Evolutionary conservation across 2,888 invertebrate species (phyloP).

Genomic region (Tetragonisca angustula): DNA sequence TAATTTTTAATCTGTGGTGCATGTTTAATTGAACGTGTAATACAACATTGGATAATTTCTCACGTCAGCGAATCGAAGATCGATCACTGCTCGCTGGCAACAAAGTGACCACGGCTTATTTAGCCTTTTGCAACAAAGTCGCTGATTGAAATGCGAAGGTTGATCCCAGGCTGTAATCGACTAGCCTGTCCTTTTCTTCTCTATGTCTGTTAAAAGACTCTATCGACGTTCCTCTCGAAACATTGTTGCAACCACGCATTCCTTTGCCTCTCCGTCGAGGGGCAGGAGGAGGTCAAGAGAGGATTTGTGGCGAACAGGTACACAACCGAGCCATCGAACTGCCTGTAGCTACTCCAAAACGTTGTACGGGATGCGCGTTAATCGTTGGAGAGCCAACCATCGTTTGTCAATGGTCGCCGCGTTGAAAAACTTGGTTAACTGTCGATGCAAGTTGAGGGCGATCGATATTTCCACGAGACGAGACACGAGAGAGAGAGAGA

Average conservation of each 20-base stretch:
- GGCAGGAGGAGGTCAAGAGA: neutral
- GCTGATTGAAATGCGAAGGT: constrained; percentile 45
- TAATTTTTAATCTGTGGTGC: no score
- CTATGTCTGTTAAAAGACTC: constrained; percentile 4
- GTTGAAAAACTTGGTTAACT: constrained; percentile 7
- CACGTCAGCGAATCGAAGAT: neutral
- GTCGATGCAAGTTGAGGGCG: neutral
- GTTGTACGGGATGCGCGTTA: neutral
- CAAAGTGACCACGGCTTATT: neutral
- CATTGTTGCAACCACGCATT: constrained; percentile 28
- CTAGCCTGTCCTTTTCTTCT: neutral
- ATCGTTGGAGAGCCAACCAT: neutral
- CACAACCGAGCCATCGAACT: neutral
- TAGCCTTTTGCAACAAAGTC: neutral
- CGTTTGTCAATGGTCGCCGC: neutral
- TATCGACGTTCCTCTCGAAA: constrained; percentile 27
- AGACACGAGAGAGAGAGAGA: neutral
- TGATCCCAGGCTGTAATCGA: constrained; percentile 3
- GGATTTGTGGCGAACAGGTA: constrained; percentile 2
- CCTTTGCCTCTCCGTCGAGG: neutral
- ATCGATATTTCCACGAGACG: neutral
- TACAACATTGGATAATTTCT: no score
- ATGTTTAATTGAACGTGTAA: no score
- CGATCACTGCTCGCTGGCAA: neutral
- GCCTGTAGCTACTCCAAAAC: neutral